Base-by-base conservation (phyloP, 2,888 invertebrate species). In the Oscheius myriophilus region DNA sequence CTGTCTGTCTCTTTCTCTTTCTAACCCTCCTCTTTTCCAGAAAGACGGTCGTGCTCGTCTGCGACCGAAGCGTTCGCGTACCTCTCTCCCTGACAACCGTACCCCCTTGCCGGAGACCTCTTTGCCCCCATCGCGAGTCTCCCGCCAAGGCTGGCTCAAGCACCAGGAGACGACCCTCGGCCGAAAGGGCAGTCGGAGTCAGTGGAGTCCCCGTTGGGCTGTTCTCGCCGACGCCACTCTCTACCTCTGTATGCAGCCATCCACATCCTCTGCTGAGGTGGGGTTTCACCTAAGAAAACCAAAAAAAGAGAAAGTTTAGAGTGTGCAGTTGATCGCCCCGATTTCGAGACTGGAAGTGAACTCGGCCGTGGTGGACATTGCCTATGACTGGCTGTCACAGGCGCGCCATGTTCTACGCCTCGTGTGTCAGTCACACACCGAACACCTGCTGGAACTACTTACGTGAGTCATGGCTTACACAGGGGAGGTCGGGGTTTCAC, bases 131-230 rank as follows among this genome's bases (percentile, higher is more conserved):
- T 67, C 68, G 7, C 14, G 25, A 2, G 53, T 78, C 33, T 62
- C 69, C 16, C 62, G 75, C 16, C 78, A 78, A 53, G 76, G 75
- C 26, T 75, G 73, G 73, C 62, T 78, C 21, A 72, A 73, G 41
- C 75, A 78, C 68, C 78, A 78, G 67, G 73, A 61, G 33, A 49
- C 49, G 18, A 51, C 16, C 16, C 49, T 61, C 2, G 61, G 61
- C n/a, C 74, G 74, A 46, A 69, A 71, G 18, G 74, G 73, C 55
- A 72, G 73, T 63, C 73, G 79, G 0, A 62, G 69, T 62, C 75
- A 79, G 54, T 80, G 80, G 80, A 75, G 71, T 25, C 73, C 75
- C 54, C 70, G 74, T 39, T 80, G 76, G 76, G 78, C 75, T 16
- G 49, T 61, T 33, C 59, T 80, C 39, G 55, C 63, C 26, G 49